Base-by-base conservation (phyloP, 2,888 invertebrate species). In the Crepidodera aurea region DNA sequence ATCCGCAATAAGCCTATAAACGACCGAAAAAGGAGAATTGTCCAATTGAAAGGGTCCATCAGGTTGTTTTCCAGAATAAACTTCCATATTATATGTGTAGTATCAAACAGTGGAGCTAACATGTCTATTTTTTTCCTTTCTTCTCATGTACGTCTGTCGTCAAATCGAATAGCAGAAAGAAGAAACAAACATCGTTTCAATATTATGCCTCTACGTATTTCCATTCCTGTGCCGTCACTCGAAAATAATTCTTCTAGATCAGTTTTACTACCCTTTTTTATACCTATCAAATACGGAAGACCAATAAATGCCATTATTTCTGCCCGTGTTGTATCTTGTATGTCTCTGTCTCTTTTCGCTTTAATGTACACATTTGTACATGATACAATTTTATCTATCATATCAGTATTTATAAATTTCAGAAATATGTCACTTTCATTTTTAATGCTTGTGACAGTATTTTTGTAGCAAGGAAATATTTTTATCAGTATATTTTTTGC, bases 11-110 rank as follows among this genome's bases (percentile, higher is more conserved):
- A 40, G 10, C 7, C 18, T 12, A 3, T 16, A 1, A 3, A 40
- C 10, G 2, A 18, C 7, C 7, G 16, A 5, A 6, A 18, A 16
- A 1, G 40, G 40, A 2, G 15, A 37, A 37, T 37, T 37, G 3
- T 3, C 3, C 2, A 44, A 46, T 73, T 71, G 65, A 59, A 64
- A 67, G n/a, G 65, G 65, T 6, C 69, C 70, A 39, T 67, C 62
- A 27, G 70, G 71, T 44, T 69, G 69, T 22, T 56, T 53, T 16
- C 72, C 70, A 25, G 59, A 63, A 62, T 73, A 71, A 39, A 72
- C 53, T 62, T 73, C 68, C 8, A 70, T 42, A 50, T 66, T 65
- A 18, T 7, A 15, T 0, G 40, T 51, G 51, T 64, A 70, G 62
- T 54, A 66, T 6, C 64, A 69, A 57, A 67, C 64, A 3, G 68